A percentile compares a stretch with the other conserved stretches of the same genome.
Conservation (phyloP, 92 coral and sea anemone genomes). For the Actinernus sp. region DNA sequence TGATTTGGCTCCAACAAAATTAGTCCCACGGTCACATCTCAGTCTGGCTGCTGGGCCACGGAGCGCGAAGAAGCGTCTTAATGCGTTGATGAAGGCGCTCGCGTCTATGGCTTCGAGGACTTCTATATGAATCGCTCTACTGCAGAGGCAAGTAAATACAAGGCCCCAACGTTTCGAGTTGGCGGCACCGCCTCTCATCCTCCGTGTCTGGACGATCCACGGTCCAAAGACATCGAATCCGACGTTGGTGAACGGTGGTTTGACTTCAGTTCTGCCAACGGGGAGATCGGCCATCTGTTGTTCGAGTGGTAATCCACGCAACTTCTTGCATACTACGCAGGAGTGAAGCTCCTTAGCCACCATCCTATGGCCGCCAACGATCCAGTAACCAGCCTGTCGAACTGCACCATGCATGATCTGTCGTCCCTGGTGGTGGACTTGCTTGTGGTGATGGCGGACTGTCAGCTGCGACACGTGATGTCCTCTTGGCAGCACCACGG, state of each 20-base stretch:
- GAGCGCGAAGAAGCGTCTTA: too few relatives aligned
- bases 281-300: conserved; percentile 15
- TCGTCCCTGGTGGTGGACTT: background rate
- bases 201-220: background rate
- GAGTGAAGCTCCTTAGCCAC: background rate
- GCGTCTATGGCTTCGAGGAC: too few relatives aligned
- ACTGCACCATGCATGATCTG: background rate
- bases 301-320: background rate
- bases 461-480: background rate
- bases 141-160: too few relatives aligned
- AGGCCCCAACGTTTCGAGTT: too few relatives aligned
- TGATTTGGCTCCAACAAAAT: too few relatives aligned
- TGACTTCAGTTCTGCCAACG: background rate
- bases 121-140: too few relatives aligned
- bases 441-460: background rate
- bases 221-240: conserved; percentile 5
- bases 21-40: too few relatives aligned
- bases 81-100: too few relatives aligned
- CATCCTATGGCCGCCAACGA: background rate
- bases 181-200: too few relatives aligned
- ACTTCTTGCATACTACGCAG: background rate
- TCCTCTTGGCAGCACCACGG: conserved; percentile 1
- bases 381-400: background rate
- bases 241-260: conserved; percentile 9
- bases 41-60: too few relatives aligned